Conservation (phyloP, 2,797 vertebrate species). For the Thalassophryne amazonica region DNA sequence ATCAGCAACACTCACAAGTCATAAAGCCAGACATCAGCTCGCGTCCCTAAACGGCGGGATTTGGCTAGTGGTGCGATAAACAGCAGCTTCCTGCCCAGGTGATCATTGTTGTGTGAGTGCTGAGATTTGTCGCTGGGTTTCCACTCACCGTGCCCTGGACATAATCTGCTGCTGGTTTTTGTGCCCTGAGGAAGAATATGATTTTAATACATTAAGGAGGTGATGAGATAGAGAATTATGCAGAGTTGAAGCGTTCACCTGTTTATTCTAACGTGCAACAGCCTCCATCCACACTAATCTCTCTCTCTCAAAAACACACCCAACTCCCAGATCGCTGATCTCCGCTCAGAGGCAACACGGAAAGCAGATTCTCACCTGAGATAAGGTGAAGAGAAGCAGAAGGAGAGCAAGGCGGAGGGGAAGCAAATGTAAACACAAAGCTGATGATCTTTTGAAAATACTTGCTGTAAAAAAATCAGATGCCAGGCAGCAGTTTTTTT, state of each 20-base stretch:
- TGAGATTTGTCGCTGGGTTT: conserved; percentile 72
- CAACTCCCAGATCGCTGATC: conserved; percentile 74
- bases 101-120: conserved; percentile 57
- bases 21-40: conserved; percentile 9
- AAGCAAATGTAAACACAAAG: no score
- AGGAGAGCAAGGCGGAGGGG: conserved; percentile 10
- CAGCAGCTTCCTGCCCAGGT: conserved; percentile 48
- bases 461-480: no score
- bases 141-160: conserved; percentile 68
- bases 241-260: conserved; percentile 76
- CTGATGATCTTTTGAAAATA: no score
- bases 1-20: conserved; percentile 38
- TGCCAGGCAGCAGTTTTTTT: no score
- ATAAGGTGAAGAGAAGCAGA: conserved; percentile 56
- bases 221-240: conserved; percentile 73
- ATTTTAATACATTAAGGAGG: conserved; percentile 77
- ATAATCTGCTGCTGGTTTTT: conserved; percentile 75
- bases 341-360: conserved; percentile 61
- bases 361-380: conserved; percentile 78
- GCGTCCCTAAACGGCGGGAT: conserved; percentile 20
- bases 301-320: conserved; percentile 74
- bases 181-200: conserved; percentile 65
- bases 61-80: conserved; percentile 46
- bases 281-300: conserved; percentile 76
- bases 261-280: conserved; percentile 76